These are phyloP conservation scores for Cotesia congregata DNA, from an alignment of 2,888 invertebrate species.

Conservation along the genomic window DNA sequence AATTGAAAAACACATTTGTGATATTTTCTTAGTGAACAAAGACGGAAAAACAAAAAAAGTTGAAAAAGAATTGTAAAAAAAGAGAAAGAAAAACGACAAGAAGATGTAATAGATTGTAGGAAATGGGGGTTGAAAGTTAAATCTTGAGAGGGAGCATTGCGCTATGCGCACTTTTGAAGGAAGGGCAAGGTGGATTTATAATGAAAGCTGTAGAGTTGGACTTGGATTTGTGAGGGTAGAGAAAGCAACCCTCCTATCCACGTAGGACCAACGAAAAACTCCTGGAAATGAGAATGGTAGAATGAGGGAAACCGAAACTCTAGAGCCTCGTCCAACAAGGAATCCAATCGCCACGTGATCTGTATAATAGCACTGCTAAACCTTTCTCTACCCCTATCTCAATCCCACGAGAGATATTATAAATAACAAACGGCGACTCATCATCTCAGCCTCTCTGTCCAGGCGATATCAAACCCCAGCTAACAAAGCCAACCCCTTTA, in stretches of 20 bases:
- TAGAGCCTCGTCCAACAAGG: conserved; percentile 55
- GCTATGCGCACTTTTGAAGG: conserved; percentile 44
- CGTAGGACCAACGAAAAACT: conserved; percentile 41
- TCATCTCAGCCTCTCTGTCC: conserved; percentile 51
- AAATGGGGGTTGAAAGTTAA: conserved; percentile 67
- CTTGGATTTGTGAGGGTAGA: conserved; percentile 68
- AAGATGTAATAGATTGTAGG: conserved; percentile 66
- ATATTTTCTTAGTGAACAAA: conserved; percentile 63
- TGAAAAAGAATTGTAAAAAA: conserved; percentile 46
- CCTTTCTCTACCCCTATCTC: conserved; percentile 56
- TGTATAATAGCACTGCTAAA: conserved; percentile 67
- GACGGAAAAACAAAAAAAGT: conserved; percentile 38
- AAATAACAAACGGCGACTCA: conserved; percentile 64
- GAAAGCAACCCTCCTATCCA: conserved; percentile 56
- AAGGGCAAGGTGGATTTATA: conserved; percentile 66
- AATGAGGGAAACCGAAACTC: conserved; percentile 42
- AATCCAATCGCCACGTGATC: conserved; percentile 69
- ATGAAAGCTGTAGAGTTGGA: conserved; percentile 69
- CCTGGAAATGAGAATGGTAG: conserved; percentile 45
- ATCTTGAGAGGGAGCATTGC: conserved; percentile 53
- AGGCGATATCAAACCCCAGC: conserved; percentile 38
- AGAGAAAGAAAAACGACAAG: conserved; percentile 50
- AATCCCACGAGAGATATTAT: conserved; percentile 64
- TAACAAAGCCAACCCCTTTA: conserved; percentile 30
- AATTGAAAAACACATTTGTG: conserved; percentile 69